A percentile compares a stretch with the other conserved stretches of the same genome.
phyloP scores from a whole-genome alignment of 2,888 invertebrate species.

The Drosophila prolongata region DNA sequence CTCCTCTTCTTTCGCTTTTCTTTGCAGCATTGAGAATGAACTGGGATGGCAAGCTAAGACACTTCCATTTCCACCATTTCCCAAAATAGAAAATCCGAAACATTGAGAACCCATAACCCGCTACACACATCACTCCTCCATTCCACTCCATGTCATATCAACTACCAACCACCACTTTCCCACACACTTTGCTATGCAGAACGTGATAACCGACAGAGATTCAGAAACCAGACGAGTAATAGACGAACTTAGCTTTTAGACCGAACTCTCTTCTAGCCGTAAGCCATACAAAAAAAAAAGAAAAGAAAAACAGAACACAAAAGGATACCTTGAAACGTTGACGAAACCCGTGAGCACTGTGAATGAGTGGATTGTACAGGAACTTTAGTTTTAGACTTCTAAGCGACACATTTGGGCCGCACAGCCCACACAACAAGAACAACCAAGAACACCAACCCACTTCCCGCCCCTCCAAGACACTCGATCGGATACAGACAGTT shows the following conservation, averaged over 20 bases:
- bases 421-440: conserved; percentile 42
- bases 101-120: neutral
- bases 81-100: conserved; percentile 16
- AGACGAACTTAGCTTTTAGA: conserved; percentile 64
- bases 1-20: conserved; percentile 66
- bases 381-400: conserved; percentile 55
- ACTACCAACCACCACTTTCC: conserved; percentile 17
- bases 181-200: conserved; percentile 62
- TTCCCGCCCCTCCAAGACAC: conserved; percentile 20
- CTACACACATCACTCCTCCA: conserved; percentile 18
- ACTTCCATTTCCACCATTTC: conserved; percentile 23
- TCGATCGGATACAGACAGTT: conserved; percentile 43
- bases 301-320: conserved; percentile 34
- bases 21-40: conserved; percentile 76
- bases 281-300: conserved; percentile 46
- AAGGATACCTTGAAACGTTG: conserved; percentile 50
- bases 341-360: conserved; percentile 59
- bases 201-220: conserved; percentile 78
- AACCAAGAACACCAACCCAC: conserved; percentile 32
- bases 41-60: conserved; percentile 51
- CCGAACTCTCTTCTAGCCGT: conserved; percentile 51
- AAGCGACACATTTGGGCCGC: conserved; percentile 54
- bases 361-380: conserved; percentile 52
- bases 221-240: conserved; percentile 60
- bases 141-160: conserved; percentile 16